phyloP scores from a whole-genome alignment of 2,797 vertebrate species.

The Danio choprae region DNA sequence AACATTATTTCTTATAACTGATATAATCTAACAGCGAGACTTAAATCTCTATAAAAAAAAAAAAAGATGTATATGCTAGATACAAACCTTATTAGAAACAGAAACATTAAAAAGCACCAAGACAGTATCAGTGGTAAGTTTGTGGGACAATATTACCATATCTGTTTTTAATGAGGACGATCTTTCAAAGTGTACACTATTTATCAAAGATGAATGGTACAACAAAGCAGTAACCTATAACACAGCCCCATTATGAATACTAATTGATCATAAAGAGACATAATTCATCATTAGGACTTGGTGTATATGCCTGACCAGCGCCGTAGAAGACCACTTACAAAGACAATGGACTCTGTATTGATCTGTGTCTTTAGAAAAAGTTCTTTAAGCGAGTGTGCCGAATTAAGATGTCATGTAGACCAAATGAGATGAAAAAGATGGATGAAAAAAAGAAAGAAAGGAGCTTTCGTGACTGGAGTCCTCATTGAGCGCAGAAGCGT shows the following conservation, averaged over 20 bases:
- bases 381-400: constrained; percentile 20
- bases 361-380: constrained; percentile 31
- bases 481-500: constrained; percentile 1
- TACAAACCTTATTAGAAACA: neutral
- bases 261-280: constrained; percentile 7
- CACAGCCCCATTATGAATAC: constrained; percentile 12
- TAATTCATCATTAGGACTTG: neutral
- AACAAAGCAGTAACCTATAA: constrained; percentile 4
- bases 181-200: neutral
- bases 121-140: neutral
- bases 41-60: neutral
- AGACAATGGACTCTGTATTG: constrained; percentile 27
- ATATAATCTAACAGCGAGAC: neutral
- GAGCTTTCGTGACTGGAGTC: constrained; percentile 18
- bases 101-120: no score
- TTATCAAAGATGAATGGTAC: neutral
- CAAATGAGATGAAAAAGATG: neutral
- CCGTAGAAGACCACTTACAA: constrained; percentile 29
- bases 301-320: neutral
- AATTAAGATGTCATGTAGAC: constrained; percentile 22
- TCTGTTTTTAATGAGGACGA: neutral
- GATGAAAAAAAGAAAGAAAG: neutral
- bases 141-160: neutral
- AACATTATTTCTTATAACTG: neutral
- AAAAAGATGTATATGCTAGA: neutral